These are phyloP conservation scores for Emydura subglobosa DNA, from an alignment of 2,113 vertebrate species.

Conservation along the genomic window DNA sequence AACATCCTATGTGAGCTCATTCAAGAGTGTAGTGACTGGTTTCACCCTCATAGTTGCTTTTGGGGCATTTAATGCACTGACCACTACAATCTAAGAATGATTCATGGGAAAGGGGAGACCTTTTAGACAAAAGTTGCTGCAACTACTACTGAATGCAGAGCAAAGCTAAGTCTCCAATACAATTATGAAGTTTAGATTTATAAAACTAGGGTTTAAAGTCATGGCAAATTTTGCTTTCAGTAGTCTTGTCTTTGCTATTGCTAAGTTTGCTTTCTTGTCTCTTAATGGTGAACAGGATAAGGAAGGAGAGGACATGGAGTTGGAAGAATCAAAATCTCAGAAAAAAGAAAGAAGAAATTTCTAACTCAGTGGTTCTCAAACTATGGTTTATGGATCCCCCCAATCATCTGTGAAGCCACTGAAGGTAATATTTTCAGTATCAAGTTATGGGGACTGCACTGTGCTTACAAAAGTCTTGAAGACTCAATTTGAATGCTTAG, in stretches of 20 bases:
- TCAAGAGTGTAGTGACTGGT: no score
- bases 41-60: background rate
- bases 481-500: no score
- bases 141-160: background rate
- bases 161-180: background rate
- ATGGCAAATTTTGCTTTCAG: background rate
- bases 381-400: background rate
- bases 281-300: background rate
- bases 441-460: no score
- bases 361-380: background rate
- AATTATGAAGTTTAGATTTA: background rate
- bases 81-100: background rate
- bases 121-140: background rate
- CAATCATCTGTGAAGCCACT: background rate
- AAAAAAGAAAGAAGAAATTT: background rate
- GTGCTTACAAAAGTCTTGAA: no score
- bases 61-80: background rate
- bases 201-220: background rate
- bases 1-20: no score
- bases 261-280: background rate
- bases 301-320: background rate
- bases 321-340: background rate
- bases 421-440: background rate
- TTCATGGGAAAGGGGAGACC: background rate
- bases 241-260: background rate